These are phyloP conservation scores for Portunus trituberculatus DNA, from an alignment of 1,140 invertebrate species.

Conservation along the genomic window DNA sequence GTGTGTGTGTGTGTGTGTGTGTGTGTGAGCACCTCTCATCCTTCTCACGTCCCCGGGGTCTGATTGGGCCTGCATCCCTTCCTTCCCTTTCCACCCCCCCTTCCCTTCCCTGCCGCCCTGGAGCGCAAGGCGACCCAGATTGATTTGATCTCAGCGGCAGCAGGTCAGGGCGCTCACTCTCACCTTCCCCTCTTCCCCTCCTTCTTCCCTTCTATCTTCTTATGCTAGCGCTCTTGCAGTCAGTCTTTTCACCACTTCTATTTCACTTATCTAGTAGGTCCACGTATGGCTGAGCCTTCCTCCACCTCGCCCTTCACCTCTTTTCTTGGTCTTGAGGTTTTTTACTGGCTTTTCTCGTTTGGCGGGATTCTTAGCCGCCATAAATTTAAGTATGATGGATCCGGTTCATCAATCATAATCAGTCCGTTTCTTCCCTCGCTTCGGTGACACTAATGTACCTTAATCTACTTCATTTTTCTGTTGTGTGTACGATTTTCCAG, in stretches of 20 bases:
- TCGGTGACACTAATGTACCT: too few species aligned
- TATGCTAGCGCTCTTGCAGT: too few species aligned
- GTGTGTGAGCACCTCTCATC: constrained; percentile 8
- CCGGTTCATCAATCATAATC: too few species aligned
- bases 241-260: too few species aligned
- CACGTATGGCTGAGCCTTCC: neutral
- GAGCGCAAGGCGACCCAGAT: neutral
- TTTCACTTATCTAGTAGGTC: too few species aligned
- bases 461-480: too few species aligned
- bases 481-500: neutral
- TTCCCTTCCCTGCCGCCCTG: neutral
- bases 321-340: neutral
- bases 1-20: constrained; percentile 22
- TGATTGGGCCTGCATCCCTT: neutral
- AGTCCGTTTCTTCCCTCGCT: too few species aligned
- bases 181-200: neutral
- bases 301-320: neutral
- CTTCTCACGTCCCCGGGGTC: neutral
- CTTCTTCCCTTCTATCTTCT: neutral
- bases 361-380: too few species aligned
- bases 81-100: neutral
- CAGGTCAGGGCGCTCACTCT: neutral
- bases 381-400: too few species aligned
- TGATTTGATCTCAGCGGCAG: neutral
- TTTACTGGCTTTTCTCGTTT: too few species aligned